A percentile compares a stretch with the other conserved stretches of the same genome.
Evolutionary conservation across 2,797 vertebrate species (phyloP).

Genomic region (Ptychobarbus kaznakovi): DNA sequence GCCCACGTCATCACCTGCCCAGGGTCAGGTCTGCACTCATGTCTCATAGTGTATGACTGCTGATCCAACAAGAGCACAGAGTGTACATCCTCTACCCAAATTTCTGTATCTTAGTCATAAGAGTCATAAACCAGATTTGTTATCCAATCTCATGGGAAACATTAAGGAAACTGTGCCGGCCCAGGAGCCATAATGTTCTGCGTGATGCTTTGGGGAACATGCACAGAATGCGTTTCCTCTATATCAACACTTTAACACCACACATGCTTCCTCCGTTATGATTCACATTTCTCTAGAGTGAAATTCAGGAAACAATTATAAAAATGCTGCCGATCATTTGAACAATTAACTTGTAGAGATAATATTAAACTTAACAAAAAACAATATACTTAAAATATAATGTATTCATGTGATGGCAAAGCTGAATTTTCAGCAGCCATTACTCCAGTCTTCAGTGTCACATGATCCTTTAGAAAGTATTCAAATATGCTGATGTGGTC

Average conservation of each 20-base stretch:
- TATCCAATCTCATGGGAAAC: conserved; percentile 48
- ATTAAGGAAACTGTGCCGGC: conserved; percentile 55
- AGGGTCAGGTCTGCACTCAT: conserved; percentile 52
- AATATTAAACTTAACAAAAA: background rate
- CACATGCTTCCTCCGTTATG: conserved; percentile 26
- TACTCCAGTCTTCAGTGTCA: background rate
- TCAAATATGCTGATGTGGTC: background rate
- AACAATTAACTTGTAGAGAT: background rate
- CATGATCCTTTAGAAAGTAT: background rate
- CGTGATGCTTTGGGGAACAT: conserved; percentile 11
- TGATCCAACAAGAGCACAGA: conserved; percentile 34
- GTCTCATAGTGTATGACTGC: conserved; percentile 3
- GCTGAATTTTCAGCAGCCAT: background rate
- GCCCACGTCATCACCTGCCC: conserved; percentile 57
- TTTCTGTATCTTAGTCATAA: conserved; percentile 34
- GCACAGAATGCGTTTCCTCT: conserved; percentile 41
- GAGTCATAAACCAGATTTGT: conserved; percentile 5
- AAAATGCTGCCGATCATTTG: conserved; percentile 14
- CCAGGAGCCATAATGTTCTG: conserved; percentile 44
- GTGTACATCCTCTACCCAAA: conserved; percentile 41
- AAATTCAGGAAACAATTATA: conserved; percentile 51
- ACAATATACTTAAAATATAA: background rate
- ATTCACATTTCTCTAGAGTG: conserved; percentile 19
- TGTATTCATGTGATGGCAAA: background rate
- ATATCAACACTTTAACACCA: conserved; percentile 42